These are phyloP conservation scores for Danio tinwini DNA, from an alignment of 2,797 vertebrate species.

Conservation along the genomic window DNA sequence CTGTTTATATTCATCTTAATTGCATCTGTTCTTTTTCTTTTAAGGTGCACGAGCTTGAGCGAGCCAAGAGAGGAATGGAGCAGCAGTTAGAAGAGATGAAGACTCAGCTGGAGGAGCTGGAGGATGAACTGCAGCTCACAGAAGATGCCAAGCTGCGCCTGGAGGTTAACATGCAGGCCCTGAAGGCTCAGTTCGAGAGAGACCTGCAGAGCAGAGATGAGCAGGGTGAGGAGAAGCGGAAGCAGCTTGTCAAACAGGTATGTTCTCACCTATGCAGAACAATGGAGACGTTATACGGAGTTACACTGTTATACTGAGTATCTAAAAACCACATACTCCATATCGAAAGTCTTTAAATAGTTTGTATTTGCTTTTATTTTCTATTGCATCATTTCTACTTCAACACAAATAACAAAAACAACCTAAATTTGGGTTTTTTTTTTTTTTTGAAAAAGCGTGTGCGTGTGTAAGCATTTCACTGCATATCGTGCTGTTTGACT, in stretches of 20 bases:
- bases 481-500: too few species aligned
- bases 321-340: too few species aligned
- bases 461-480: too few species aligned
- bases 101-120: conserved; percentile 93
- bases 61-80: conserved; percentile 90
- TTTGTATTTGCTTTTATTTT: too few species aligned
- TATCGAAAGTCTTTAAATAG: too few species aligned
- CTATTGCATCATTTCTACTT: too few species aligned
- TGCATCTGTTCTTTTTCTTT: neutral
- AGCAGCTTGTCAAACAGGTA: conserved; percentile 92
- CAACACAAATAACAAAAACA: too few species aligned
- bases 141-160: conserved; percentile 96
- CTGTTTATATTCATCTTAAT: neutral
- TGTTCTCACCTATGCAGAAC: conserved; percentile 60
- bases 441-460: too few species aligned
- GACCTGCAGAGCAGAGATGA: conserved; percentile 93
- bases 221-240: conserved; percentile 94
- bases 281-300: neutral
- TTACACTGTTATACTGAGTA: too few species aligned
- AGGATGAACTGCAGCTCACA: conserved; percentile 95
- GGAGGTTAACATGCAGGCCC: conserved; percentile 98
- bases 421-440: too few species aligned
- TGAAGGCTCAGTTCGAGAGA: conserved; percentile 95
- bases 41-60: conserved; percentile 97
- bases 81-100: conserved; percentile 97